Evolutionary conservation across 2,113 vertebrate species (phyloP).

Genomic region (Pelvicachromis taeniatus): DNA sequence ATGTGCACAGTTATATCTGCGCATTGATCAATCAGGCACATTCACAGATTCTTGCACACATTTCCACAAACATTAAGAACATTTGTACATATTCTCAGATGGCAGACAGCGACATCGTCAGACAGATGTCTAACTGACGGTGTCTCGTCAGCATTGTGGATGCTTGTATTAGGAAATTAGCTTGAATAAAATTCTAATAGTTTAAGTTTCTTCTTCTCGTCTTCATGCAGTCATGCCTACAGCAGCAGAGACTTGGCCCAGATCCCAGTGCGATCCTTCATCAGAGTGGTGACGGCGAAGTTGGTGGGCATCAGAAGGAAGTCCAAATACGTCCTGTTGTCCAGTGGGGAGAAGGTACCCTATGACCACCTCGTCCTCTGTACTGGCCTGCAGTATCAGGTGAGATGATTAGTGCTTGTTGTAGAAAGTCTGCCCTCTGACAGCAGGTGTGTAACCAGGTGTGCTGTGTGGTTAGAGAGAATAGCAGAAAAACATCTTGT

Average conservation of each 20-base stretch:
- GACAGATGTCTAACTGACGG: not conserved
- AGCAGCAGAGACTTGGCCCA: slow-evolving; percentile 77
- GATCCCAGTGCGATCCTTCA: slow-evolving; percentile 81
- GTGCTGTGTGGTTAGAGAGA: not conserved
- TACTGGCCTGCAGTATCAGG: slow-evolving; percentile 88
- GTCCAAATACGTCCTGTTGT: slow-evolving; percentile 79
- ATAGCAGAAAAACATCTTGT: not conserved
- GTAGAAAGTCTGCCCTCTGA: not conserved
- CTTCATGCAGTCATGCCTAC: slow-evolving; percentile 80
- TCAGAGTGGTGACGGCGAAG: slow-evolving; percentile 81
- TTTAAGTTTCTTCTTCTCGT: not conserved
- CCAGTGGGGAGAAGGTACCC: slow-evolving; percentile 62
- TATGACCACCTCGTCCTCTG: slow-evolving; percentile 92
- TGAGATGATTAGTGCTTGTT: slow-evolving; percentile 39
- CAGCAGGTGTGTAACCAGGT: not conserved
- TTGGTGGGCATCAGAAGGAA: slow-evolving; percentile 84
- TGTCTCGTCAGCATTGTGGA: not conserved
- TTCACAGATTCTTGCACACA: too few relatives aligned
- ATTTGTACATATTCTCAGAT: not conserved
- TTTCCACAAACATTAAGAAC: not conserved
- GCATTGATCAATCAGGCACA: too few relatives aligned
- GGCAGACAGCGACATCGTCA: not conserved
- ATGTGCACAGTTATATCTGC: too few relatives aligned
- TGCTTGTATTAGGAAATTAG: not conserved
- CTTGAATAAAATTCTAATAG: not conserved